phyloP scores from a whole-genome alignment of 2,888 invertebrate genomes.

The Gortyna flavago region DNA sequence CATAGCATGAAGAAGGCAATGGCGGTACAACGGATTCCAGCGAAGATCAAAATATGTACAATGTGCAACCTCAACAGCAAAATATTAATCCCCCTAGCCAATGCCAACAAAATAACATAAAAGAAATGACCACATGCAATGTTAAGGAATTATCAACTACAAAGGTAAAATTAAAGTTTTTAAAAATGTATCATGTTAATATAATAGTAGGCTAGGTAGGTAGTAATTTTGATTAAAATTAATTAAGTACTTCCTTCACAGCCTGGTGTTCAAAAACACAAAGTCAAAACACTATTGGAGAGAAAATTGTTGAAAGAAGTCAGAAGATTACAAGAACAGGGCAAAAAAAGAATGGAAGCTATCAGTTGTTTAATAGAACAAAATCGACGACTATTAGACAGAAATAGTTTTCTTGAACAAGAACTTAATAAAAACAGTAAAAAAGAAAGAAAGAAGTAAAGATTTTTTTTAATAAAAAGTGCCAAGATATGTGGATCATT shows the following conservation, averaged over 20 bases:
- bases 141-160: neutral
- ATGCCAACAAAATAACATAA: neutral
- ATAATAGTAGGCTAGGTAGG: neutral
- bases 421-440: neutral
- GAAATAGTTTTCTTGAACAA: conserved; percentile 22
- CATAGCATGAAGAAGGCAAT: neutral
- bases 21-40: neutral
- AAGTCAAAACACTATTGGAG: conserved; percentile 14
- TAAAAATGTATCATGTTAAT: too few relatives aligned
- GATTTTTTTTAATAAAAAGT: too few relatives aligned
- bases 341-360: conserved; percentile 19
- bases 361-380: conserved; percentile 26
- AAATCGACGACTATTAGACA: conserved; percentile 23
- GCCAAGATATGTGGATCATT: neutral
- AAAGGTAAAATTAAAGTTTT: neutral
- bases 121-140: neutral
- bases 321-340: neutral
- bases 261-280: conserved; percentile 12
- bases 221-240: neutral
- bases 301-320: conserved; percentile 28
- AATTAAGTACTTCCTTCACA: neutral
- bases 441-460: too few relatives aligned
- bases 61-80: neutral
- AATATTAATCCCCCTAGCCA: neutral
- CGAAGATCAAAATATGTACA: neutral